Conservation (phyloP, 2,113 vertebrate species). For the Lanius ludovicianus region DNA sequence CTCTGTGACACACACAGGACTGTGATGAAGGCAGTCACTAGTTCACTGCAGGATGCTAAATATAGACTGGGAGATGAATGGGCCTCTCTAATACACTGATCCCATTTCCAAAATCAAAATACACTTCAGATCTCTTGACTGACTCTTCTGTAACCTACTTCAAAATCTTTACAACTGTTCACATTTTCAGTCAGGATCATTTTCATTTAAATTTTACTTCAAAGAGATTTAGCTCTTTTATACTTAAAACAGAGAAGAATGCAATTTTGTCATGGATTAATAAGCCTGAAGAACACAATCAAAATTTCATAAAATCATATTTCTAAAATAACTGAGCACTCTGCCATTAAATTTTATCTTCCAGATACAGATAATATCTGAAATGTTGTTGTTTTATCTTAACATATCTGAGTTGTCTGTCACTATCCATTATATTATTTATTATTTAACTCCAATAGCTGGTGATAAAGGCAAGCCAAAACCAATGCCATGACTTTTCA, state of each 20-base stretch:
- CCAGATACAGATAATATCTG: not conserved
- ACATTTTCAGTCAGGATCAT: not conserved
- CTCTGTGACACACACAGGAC: fast-evolving
- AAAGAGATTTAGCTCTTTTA: not conserved
- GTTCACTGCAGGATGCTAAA: not conserved
- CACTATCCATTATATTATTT: not conserved
- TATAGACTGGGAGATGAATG: not conserved
- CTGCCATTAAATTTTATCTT: not conserved
- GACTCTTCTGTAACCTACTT: not conserved
- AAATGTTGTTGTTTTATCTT: not conserved
- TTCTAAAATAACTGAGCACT: not conserved
- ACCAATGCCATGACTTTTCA: not conserved
- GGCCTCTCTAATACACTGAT: not conserved
- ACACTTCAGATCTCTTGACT: not conserved
- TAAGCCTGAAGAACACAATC: not conserved
- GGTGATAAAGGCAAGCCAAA: not conserved
- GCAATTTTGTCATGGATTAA: not conserved
- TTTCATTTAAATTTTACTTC: not conserved
- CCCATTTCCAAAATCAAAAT: not conserved
- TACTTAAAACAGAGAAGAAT: not conserved
- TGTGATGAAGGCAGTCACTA: not conserved
- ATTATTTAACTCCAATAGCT: not conserved
- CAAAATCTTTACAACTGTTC: not conserved
- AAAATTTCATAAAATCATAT: not conserved
- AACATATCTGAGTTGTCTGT: not conserved